phyloP scores from a whole-genome alignment of 1,140 invertebrate species.

The Dinoponera quadriceps region DNA sequence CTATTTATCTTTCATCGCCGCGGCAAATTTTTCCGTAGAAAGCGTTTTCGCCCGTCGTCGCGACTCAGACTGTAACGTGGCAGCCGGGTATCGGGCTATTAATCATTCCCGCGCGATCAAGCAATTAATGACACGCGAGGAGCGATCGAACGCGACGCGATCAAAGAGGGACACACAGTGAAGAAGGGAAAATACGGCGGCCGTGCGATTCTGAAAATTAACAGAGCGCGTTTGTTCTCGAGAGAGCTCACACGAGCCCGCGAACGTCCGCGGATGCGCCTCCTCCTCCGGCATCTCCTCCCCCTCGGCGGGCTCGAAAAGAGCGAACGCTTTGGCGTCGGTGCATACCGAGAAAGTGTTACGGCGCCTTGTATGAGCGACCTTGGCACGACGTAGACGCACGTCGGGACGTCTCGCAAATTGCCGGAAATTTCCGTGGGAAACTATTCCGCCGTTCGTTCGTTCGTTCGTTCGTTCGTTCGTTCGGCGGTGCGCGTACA shows the following conservation, averaged over 20 bases:
- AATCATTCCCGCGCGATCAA: slow-evolving; percentile 1
- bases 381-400: slow-evolving; percentile 76
- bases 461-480: not conserved
- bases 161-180: no score
- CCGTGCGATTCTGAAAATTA: not conserved
- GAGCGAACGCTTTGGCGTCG: slow-evolving; percentile 29
- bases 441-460: slow-evolving; percentile 73
- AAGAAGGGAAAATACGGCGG: not conserved
- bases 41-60: not conserved
- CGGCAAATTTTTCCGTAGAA: not conserved
- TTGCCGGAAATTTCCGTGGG: slow-evolving; percentile 83
- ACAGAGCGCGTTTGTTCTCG: slow-evolving; percentile 6
- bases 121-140: slow-evolving; percentile 37
- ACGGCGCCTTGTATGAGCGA: slow-evolving; percentile 66
- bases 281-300: no score
- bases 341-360: slow-evolving; percentile 68
- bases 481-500: slow-evolving; percentile 53
- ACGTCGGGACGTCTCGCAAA: slow-evolving; percentile 80
- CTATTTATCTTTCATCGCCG: no score
- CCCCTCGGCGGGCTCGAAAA: not conserved
- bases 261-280: not conserved
- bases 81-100: not conserved
- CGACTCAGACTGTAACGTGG: not conserved
- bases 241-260: slow-evolving; percentile 5
- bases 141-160: not conserved